Percentiles rank a stretch among this genome's conserved stretches.
These are phyloP conservation scores for Otolemur garnettii DNA, from an alignment of 2,113 vertebrate genomes.

Conservation along the genomic window DNA sequence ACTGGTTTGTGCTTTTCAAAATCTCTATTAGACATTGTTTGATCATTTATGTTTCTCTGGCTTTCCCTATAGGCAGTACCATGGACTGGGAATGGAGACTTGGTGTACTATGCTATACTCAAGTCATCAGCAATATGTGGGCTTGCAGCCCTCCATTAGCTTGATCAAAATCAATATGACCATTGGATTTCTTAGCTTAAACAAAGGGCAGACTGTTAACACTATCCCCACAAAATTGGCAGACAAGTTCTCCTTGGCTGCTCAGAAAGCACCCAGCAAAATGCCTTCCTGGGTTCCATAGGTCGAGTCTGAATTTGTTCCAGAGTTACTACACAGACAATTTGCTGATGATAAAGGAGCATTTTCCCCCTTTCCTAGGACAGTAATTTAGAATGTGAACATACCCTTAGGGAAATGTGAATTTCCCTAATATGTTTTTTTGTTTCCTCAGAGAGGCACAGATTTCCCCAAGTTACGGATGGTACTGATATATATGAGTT, in stretches of 20 bases:
- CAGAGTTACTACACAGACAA: neutral
- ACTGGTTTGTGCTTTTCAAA: neutral
- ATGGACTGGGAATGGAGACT: neutral
- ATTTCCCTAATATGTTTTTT: neutral
- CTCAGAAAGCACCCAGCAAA: neutral
- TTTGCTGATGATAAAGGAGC: neutral
- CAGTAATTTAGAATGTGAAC: neutral
- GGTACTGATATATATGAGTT: neutral
- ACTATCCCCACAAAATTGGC: neutral
- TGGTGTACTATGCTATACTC: neutral
- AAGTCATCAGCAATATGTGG: neutral
- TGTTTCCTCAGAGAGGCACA: neutral
- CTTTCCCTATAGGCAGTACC: neutral
- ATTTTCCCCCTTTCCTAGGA: neutral
- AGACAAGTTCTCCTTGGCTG: neutral
- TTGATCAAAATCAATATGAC: neutral
- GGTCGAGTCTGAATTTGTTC: slow-evolving; percentile 13
- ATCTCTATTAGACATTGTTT: neutral
- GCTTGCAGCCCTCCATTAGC: neutral
- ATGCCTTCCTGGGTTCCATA: neutral
- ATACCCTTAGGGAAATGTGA: no score
- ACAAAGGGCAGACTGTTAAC: neutral
- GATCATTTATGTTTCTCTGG: neutral
- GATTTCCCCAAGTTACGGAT: neutral
- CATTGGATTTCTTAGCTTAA: neutral